Base-by-base conservation (phyloP, 92 coral and sea anemone species). In the Pocillopora grandis region DNA sequence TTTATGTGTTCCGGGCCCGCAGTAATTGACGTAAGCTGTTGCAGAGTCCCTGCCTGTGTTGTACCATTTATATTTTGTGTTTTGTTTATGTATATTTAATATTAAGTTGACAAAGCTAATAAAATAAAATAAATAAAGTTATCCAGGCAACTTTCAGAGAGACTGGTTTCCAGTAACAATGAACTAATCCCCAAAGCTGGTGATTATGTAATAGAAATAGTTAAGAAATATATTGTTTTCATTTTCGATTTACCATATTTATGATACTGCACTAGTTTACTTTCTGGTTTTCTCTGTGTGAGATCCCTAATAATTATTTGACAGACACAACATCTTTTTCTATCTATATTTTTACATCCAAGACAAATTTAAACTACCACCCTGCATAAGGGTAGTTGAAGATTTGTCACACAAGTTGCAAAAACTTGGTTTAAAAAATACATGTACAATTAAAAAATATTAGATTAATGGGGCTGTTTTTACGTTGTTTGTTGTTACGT, bases 221-320 rank as follows among this genome's bases (percentile, higher is more conserved):
- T 57, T 8, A 17, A 9, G 19, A 14, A 18, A 16, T n/a, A 27
- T 73, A 48, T 55, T 73, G 77, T 18, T 36, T 49, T 36, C 62
- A 48, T 73, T 73, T 73, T 73, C n/a, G 35, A 61, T 73, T 1
- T 73, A 48, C 18, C n/a, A 18, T 48, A 42, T 3, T 42, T 7
- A 42, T 42, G 52, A n/a, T 3, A 48, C 57, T 73, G 61, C 59
- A 71, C 60, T 37, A 71, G 76, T 8, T 71, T 35, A 71, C 4
- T 71, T 49, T 72, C 33, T 49, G 37, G 27, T 48, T 72, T 72
- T 72, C 76, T 72, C 42, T 72, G 76, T 72, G 76, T 49, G 58
- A 72, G 76, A 72, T 49, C 42, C 61, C 11, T 57, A 11, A 21
- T n/a, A 1, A 75, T 75, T 75, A 75, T 52, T 75, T 74, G 63